phyloP scores from a whole-genome alignment of 2,797 vertebrate species.

The Tamandua tetradactyla region DNA sequence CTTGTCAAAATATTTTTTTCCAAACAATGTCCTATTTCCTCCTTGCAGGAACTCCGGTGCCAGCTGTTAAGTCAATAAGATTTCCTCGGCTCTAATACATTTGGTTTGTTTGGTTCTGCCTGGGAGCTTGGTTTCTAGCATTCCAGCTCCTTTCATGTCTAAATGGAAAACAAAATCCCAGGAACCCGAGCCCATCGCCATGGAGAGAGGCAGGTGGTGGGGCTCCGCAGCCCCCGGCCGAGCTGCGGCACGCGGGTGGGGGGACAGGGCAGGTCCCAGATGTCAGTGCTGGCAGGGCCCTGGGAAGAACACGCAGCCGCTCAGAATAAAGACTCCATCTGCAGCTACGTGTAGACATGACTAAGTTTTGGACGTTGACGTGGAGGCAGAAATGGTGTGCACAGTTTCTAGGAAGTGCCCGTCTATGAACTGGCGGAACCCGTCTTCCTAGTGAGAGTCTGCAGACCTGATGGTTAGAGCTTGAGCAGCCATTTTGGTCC shows the following conservation, averaged over 20 bases:
- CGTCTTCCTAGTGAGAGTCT: neutral
- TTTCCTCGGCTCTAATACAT: constrained; percentile 31
- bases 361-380: neutral
- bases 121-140: constrained; percentile 69
- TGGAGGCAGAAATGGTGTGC: neutral
- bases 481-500: neutral
- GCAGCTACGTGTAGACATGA: neutral
- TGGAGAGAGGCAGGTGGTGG: neutral
- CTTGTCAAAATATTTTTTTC: constrained; percentile 67
- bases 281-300: neutral
- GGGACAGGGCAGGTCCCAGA: neutral
- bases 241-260: rapidly evolving
- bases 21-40: constrained; percentile 18
- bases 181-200: constrained; percentile 56
- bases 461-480: neutral
- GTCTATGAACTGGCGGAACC: neutral
- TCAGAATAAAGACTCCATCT: neutral
- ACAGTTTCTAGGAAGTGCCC: neutral
- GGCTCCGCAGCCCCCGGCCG: neutral
- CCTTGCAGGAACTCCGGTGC: neutral
- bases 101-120: constrained; percentile 59
- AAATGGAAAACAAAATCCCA: constrained; percentile 67
- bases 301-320: rapidly evolving
- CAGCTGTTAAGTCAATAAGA: constrained; percentile 52
- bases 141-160: constrained; percentile 82